Base-by-base conservation (phyloP, 2,888 invertebrate genomes). In the Tortrix viridana region DNA sequence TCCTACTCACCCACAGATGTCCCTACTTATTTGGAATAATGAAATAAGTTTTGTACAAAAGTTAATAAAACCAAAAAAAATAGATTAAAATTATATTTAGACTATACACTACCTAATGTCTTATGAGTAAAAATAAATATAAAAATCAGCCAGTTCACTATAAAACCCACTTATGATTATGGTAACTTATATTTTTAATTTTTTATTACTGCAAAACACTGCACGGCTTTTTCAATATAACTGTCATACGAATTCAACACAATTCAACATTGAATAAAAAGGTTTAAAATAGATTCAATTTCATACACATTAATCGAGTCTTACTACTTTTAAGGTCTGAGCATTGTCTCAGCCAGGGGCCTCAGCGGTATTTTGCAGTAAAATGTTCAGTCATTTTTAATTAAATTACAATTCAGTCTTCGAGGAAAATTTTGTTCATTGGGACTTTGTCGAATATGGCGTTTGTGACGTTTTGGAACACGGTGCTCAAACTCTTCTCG, bases 381-480 rank as follows among this genome's bases (percentile, higher is more conserved):
- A 16, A 41, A 41, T 16, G 9, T 32, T 32, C 26, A 12, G 32
- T 32, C 32, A 32, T 32, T 32, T 32, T 32, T 32, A 41, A n/a
- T n/a, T 50, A 20, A 5, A 50, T 3, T 50, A 5, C 0, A 59
- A 32, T 26, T 75, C 79, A 83, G 23, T 88, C 81, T 65, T 86
- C 92, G 43, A 92, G 82, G 75, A 95, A 95, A 70, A 96, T 93
- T 70, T 93, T 93, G 69, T 94, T 92, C 77, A 95, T 92, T 1
- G 96, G 95, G 18, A 96, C 94, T 71, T 93, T 94, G 65, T 93
- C 94, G 73, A 96, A 95, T 68, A 96, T 92, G 69, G 94, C 91
- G 74, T 95, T 95, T 0, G 94, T 93, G 14, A 95, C 89, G 50
- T 95, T 93, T 43, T 93, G 89, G 81, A 96, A 96, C 0, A 95